These are phyloP conservation scores for Peromyscus polionotus DNA, from an alignment of 2,113 vertebrate genomes.

Conservation along the genomic window DNA sequence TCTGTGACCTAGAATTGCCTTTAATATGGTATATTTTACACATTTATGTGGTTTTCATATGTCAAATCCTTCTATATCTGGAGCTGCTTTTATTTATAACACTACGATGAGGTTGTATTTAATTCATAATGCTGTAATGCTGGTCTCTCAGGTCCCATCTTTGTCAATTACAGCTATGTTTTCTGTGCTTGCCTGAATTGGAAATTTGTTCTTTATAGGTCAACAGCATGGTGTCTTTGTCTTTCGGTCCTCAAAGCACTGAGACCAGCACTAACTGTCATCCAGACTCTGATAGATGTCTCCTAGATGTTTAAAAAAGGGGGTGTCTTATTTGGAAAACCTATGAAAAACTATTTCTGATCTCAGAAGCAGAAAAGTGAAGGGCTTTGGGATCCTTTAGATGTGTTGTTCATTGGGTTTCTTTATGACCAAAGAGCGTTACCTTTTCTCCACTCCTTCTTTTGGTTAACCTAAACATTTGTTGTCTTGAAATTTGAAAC, in stretches of 20 bases:
- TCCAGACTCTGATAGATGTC: background rate
- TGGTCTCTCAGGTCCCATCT: background rate
- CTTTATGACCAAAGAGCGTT: background rate
- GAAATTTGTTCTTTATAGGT: background rate
- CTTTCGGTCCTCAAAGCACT: background rate
- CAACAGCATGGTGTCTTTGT: background rate
- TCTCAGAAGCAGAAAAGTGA: background rate
- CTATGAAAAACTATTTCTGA: background rate
- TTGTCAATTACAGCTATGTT: background rate
- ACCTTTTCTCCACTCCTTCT: background rate
- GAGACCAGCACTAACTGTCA: background rate
- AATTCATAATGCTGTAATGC: background rate
- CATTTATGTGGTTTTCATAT: background rate
- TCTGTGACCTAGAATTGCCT: background rate
- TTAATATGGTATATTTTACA: background rate
- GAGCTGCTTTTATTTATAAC: background rate
- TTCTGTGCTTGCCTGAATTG: background rate
- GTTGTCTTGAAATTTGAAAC: conserved; percentile 14
- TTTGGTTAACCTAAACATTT: background rate
- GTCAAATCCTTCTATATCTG: background rate
- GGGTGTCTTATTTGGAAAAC: background rate
- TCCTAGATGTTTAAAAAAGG: background rate
- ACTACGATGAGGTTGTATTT: background rate
- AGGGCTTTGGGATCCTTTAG: background rate
- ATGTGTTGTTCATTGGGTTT: background rate